Percentiles rank a stretch among this genome's conserved stretches.
Evolutionary conservation across 2,888 invertebrate genomes (phyloP).

Genomic region (Oscheius sp.): DNA sequence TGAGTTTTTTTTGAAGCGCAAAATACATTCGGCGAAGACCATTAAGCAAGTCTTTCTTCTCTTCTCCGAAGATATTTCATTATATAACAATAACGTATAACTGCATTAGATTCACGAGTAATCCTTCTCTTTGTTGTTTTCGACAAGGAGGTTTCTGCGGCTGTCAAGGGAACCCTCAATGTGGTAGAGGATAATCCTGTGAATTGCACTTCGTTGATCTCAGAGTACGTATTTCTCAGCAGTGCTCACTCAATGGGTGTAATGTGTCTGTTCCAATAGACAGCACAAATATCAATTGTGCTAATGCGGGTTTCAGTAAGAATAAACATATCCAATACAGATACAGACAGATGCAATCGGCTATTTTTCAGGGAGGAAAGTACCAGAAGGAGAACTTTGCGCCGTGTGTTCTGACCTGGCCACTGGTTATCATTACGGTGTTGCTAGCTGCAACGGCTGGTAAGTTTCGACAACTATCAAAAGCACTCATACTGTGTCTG

Average conservation of each 20-base stretch:
- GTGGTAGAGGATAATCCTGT: not conserved
- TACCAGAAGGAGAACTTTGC: slow-evolving; percentile 65
- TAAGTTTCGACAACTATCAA: slow-evolving; percentile 36
- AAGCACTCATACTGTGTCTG: no score
- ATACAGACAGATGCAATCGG: not conserved
- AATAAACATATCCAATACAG: not conserved
- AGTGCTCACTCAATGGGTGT: not conserved
- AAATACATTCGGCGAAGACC: not conserved
- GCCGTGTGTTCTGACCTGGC: slow-evolving; percentile 69
- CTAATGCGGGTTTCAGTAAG: not conserved
- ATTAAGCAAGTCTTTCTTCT: not conserved
- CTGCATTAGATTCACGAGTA: not conserved
- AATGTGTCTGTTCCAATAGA: slow-evolving; percentile 15
- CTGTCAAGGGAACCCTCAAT: no score
- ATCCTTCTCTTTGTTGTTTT: not conserved
- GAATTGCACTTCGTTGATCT: not conserved
- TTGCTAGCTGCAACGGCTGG: slow-evolving; percentile 69
- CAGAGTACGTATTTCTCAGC: no score
- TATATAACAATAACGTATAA: slow-evolving; percentile 19
- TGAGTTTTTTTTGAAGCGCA: not conserved
- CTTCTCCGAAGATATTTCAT: slow-evolving; percentile 14
- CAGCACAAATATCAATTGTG: slow-evolving; percentile 12
- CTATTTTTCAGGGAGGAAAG: slow-evolving; percentile 53
- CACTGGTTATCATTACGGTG: slow-evolving; percentile 66
- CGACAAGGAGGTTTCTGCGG: not conserved